Evolutionary conservation across 2,113 vertebrate species (phyloP).

Genomic region (Misgurnus anguillicaudatus): DNA sequence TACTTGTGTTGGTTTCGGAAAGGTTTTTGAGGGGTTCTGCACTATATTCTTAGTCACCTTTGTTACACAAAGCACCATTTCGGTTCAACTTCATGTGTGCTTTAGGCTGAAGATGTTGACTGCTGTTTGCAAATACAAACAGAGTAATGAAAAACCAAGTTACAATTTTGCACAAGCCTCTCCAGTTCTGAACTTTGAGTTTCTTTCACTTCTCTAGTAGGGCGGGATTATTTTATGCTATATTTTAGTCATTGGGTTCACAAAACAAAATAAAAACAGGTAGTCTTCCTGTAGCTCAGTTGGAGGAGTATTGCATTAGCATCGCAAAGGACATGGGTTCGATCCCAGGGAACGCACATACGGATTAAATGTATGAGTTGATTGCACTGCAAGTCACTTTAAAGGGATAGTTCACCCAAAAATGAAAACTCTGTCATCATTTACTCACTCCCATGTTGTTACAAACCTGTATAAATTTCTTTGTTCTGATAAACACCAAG

Average conservation of each 20-base stretch:
- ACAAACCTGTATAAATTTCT: too few species aligned
- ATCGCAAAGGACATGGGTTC: too few species aligned
- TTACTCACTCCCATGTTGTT: too few species aligned
- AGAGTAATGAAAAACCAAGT: neutral
- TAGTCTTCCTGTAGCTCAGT: neutral
- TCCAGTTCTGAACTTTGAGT: slow-evolving; percentile 40
- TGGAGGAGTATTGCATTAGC: too few species aligned
- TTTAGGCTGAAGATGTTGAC: neutral
- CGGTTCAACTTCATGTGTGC: neutral
- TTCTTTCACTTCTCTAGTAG: slow-evolving; percentile 71
- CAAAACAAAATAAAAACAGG: neutral
- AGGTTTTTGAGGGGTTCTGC: neutral
- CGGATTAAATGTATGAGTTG: too few species aligned
- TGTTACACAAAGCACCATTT: neutral
- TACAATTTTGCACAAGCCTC: slow-evolving; percentile 10
- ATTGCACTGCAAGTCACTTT: too few species aligned
- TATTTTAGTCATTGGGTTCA: neutral
- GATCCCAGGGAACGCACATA: too few species aligned
- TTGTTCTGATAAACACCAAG: too few species aligned
- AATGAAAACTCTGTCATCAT: too few species aligned
- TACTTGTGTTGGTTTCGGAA: neutral
- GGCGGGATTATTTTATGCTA: slow-evolving; percentile 31
- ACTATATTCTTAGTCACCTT: neutral
- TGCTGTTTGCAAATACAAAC: neutral
- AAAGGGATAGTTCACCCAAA: too few species aligned